Percentiles rank a stretch among this genome's conserved stretches.
These are phyloP conservation scores for Drosophila sturtevanti DNA, from an alignment of 1,140 invertebrate species.

Conservation along the genomic window DNA sequence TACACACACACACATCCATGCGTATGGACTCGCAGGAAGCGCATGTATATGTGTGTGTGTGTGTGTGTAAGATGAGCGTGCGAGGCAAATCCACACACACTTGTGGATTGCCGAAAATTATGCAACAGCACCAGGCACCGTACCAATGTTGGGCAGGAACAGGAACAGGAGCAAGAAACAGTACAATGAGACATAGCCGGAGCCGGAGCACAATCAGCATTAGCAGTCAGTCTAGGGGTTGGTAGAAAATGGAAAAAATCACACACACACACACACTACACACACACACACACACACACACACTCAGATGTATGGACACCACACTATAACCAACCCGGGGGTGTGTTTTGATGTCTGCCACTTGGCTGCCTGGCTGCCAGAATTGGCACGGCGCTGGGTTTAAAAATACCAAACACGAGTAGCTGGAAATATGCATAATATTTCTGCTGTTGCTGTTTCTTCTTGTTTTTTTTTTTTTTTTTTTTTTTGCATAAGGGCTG, in stretches of 20 bases:
- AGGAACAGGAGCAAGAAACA: not conserved
- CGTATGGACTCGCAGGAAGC: conserved; percentile 13
- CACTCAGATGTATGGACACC: not conserved
- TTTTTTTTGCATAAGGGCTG: not conserved
- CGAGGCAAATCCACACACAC: conserved; percentile 68
- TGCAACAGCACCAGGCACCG: conserved; percentile 65
- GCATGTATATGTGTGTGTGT: conserved; percentile 31
- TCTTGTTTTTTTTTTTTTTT: not conserved
- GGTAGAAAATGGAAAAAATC: conserved; percentile 19
- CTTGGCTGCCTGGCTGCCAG: conserved; percentile 56
- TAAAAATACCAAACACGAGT: conserved; percentile 47
- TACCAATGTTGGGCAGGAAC: conserved; percentile 5
- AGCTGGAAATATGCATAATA: conserved; percentile 16
- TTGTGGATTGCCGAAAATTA: conserved; percentile 82
- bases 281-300: not conserved
- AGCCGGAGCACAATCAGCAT: not conserved
- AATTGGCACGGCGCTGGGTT: conserved; percentile 42
- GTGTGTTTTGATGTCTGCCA: conserved; percentile 78
- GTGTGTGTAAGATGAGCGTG: conserved; percentile 16
- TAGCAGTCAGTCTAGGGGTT: conserved; percentile 27
- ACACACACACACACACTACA: conserved; percentile 5
- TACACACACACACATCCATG: conserved; percentile 45
- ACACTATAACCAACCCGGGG: conserved; percentile 41
- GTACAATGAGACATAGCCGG: conserved; percentile 2
- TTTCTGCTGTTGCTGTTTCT: conserved; percentile 1